Base-by-base conservation (phyloP, 2,113 vertebrate species). In the Pseudorhombus dupliciocellatus region DNA sequence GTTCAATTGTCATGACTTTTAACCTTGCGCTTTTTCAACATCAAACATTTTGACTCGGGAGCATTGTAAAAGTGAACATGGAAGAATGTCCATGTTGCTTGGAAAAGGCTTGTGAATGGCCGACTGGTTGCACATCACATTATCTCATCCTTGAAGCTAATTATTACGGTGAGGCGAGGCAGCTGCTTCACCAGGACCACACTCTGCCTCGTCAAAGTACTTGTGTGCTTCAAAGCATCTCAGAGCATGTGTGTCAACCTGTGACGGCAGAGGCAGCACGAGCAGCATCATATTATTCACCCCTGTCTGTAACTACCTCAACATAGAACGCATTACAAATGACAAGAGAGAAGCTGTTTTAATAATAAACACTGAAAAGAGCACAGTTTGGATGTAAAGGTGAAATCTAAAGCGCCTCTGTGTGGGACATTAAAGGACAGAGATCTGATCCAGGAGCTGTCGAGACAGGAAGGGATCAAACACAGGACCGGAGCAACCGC, bases 361-460 rank as follows among this genome's bases (percentile, higher is more conserved):
- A 7, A 26, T 16, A 2, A 52, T n/a, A 5, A 52, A n/a, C 51
- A 24, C 28, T 55, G 8, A 37, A 37, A 37, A 3, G 34, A 37
- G 18, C 44, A 62, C 14, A 46, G 16, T 14, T 46, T 46, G 12
- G 11, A 40, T 40, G 2, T 3, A 40, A 40, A 40, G 14, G 12
- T 14, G 46, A 79, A 55, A 46, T 34, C 12, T n/a, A n/a, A 22
- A 4, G n/a, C 42, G 10, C 22, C 24, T 6, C 18, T 61, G 66
- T 28, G 8, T 31, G 18, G 50, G 10, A 66, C 9, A 58, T 67
- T 61, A 72, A 62, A 75, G 60, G 11, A 76, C 42, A 6, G 54
- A 73, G 82, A 85, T 65, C 14, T 54, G 62, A 31, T 82, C 52
- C 62, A 78, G 82, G 60, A 55, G 15, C 71, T 67, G 73, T 75